Evolutionary conservation across 2,888 invertebrate genomes (phyloP).

Genomic region (Eudemis profundana): DNA sequence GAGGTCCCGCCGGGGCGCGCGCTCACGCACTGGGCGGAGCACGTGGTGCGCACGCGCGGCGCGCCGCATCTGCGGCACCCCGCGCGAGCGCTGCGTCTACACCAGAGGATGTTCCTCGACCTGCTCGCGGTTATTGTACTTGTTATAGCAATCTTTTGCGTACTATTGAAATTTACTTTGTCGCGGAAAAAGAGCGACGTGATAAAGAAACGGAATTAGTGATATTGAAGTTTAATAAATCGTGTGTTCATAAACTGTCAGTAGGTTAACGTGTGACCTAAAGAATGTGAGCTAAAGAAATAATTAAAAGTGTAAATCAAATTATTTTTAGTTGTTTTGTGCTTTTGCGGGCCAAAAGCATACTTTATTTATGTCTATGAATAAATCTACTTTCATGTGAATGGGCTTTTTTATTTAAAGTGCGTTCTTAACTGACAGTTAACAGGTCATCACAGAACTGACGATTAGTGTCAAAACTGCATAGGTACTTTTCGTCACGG

Average conservation of each 20-base stretch:
- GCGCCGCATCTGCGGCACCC: constrained; percentile 71
- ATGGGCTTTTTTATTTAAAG: too few relatives aligned
- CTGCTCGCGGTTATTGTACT: neutral
- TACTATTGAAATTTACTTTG: neutral
- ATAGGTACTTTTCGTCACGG: too few relatives aligned
- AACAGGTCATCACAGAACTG: too few relatives aligned
- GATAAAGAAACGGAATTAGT: neutral
- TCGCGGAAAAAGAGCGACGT: neutral
- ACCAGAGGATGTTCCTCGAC: constrained; percentile 60
- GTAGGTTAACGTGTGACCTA: too few relatives aligned
- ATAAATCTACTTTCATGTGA: too few relatives aligned
- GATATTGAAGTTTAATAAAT: neutral
- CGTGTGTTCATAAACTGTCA: neutral
- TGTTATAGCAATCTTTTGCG: neutral
- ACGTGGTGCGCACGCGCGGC: constrained; percentile 83
- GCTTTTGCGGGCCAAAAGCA: too few relatives aligned
- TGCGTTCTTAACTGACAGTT: too few relatives aligned
- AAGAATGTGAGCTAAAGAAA: too few relatives aligned
- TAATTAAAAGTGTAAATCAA: too few relatives aligned
- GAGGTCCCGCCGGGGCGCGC: constrained; percentile 82
- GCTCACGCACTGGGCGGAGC: constrained; percentile 87
- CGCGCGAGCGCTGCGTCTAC: constrained; percentile 50
- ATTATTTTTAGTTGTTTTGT: too few relatives aligned
- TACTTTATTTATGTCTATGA: too few relatives aligned
- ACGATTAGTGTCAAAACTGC: too few relatives aligned